These are phyloP conservation scores for Premnoplex brunnescens DNA, from an alignment of 2,797 vertebrate genomes.

Conservation along the genomic window DNA sequence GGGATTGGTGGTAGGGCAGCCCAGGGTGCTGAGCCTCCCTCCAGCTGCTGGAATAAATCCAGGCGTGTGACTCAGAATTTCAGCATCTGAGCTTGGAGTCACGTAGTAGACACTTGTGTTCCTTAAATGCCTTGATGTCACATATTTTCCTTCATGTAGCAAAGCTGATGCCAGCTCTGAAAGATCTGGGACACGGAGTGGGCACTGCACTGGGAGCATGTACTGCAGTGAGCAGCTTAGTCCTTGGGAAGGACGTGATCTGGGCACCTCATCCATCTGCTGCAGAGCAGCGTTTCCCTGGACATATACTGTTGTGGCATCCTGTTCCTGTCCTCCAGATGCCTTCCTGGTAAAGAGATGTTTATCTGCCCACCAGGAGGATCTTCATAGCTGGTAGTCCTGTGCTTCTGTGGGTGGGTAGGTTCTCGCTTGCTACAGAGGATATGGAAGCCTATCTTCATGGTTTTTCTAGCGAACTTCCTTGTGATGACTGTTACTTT, in stretches of 20 bases:
- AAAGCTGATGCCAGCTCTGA: neutral
- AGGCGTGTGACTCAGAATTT: neutral
- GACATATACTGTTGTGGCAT: neutral
- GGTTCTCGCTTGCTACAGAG: neutral
- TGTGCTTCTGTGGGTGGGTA: neutral
- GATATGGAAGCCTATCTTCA: neutral
- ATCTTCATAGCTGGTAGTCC: neutral
- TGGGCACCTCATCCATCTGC: neutral
- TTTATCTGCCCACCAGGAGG: neutral
- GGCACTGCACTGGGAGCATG: no score
- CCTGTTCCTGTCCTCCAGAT: neutral
- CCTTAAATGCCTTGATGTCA: neutral
- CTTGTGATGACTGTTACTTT: neutral
- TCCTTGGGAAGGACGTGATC: neutral
- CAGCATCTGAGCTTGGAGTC: neutral
- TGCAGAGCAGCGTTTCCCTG: neutral
- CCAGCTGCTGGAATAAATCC: neutral
- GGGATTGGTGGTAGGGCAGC: neutral
- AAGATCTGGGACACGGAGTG: neutral
- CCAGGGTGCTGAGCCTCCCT: neutral
- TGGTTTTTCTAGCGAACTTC: neutral
- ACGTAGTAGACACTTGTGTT: neutral
- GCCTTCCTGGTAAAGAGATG: neutral
- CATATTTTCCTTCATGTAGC: neutral
- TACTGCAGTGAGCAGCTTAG: neutral